Evolutionary conservation across 2,113 vertebrate genomes (phyloP), one percentile per base, ranked within the genome.

Genomic region (Scartelaos histophorus): DNA sequence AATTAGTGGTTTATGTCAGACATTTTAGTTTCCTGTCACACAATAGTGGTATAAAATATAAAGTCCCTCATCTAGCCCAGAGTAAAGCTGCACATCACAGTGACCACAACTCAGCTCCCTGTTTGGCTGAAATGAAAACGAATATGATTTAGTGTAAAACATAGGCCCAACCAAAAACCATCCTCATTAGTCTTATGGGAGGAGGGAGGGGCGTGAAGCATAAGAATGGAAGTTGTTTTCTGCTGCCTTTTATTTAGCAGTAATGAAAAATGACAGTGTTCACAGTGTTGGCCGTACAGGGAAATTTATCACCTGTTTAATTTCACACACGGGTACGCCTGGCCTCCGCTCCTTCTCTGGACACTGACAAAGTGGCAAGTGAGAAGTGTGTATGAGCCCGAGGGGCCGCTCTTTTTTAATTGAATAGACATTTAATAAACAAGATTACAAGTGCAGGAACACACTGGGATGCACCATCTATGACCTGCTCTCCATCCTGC

Each of bases 221-320:
- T 84, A 90, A 88, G 92, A 91, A 87, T 88, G 83, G 83, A 85
- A 91, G 85, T 89, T 89, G 87, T 90, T 91, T 91, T 86, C 83
- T 76, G 69, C 73, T 62, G 70, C 85, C 90, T 93, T 91, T 92
- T 91, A 87, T 89, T 94, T 92, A 82, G 86, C 86, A 81, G 80
- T 92, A 90, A 94, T 91, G 93, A 94, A 93, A 93, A 94, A 89
- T 89, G 92, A 91, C 76, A 85, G 80, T 80, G 64, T 85, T 89
- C 82, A 75, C 71, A 86, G 81, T 46, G 66, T 90, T 87, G 88
- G 85, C 87, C 85, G 75, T 86, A 88, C 84, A 66, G 82, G 87
- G 88, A 91, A 88, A 93, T 92, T 90, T 90, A 91, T 91, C 88
- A 76, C 90, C 89, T 93, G 91, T 94, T 95, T 94, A 89, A 94